Evolutionary conservation across 2,113 vertebrate species (phyloP), one percentile per base, ranked within the genome.

Genomic region (Sclerurus mexicanus): DNA sequence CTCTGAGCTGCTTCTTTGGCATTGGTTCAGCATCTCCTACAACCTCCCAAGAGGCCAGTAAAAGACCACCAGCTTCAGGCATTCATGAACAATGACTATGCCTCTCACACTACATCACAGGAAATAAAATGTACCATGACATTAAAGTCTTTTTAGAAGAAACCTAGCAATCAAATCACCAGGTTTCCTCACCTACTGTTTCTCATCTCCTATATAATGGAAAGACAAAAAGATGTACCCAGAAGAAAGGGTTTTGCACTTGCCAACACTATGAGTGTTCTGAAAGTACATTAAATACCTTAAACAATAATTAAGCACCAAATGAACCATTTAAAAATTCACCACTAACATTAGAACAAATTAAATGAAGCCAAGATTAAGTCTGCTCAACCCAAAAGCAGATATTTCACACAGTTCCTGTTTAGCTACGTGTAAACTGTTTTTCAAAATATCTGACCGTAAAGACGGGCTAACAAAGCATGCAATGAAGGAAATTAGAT

Each of bases 291-390:
- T 82, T 90, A 85, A 97, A 97, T 95, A 63, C 79, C 87, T 96
- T 96, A 86, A 95, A 97, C 86, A 95, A 97, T 95, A 98, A 98
- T 98, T 98, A 97, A 97, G 97, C 90, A 97, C 58, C 63, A 97
- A 98, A 98, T 97, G 97, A 98, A 93, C 95, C 97, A 96, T 98
- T 96, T 93, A 92, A 95, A 97, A 97, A 96, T 91, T 97, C 93
- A 96, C 73, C 18, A 39, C 92, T 94, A 88, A 84, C 78, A 97
- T 90, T 94, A 96, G 72, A 96, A 92, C 89, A 97, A 98, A 98
- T 97, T 97, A 97, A 98, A 98, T 98, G 97, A 97, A 96, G 77
- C 85, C 74, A 97, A 95, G 97, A 98, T 97, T 97, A 97, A 85
- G 69, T 93, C 89, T 94, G 67, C 52, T 97, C 92, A 95, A 93